Base-by-base conservation (phyloP, 2,113 vertebrate genomes). In the Mystacornis crossleyi region DNA sequence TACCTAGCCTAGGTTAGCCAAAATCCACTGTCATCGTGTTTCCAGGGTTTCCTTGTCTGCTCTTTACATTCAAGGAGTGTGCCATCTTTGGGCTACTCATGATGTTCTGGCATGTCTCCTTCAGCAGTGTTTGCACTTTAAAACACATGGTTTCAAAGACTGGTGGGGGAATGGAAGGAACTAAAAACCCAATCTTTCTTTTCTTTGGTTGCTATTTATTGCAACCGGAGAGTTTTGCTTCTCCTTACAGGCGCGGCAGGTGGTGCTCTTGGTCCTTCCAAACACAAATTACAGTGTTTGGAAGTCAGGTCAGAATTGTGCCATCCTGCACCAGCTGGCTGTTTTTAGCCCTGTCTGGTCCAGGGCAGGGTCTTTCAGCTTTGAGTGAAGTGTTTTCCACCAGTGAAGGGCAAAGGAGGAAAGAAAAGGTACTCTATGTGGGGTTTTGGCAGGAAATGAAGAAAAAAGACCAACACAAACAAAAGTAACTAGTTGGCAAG, bases 191-290 rank as follows among this genome's bases (percentile, higher is more conserved):
- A 43, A 23, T 14, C 15, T 31, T 34, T 47, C 2, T n/a, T 74
- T 82, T 70, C 23, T 61, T 77, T 48, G n/a, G 21, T 62, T 80
- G 24, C 19, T 64, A 3, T 83, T 91, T 58, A 18, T 40, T 70
- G 24, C 28, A 71, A 5, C 6, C 20, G 16, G 2, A 13, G 48
- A 55, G n/a, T 60, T 95, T 90, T 93, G 82, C 45, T 90, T 67
- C 73, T 83, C 82, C 55, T 26, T 77, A 14, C 40, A 33, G 62
- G 45, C 8, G 1, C 86, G 0, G 70, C 95, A 97, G 96, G 71
- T 93, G 97, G 95, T 86, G 93, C 94, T 90, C 89, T 89, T 82
- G 78, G 58, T 78, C 89, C 79, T 96, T 75, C n/a, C 54, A 69
- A 90, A 54, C 10, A 5, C 48, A 51, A 58, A 50, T 2, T 20